These are phyloP conservation scores for Mechanitis messenoides DNA, from an alignment of 2,888 invertebrate species.

Conservation along the genomic window DNA sequence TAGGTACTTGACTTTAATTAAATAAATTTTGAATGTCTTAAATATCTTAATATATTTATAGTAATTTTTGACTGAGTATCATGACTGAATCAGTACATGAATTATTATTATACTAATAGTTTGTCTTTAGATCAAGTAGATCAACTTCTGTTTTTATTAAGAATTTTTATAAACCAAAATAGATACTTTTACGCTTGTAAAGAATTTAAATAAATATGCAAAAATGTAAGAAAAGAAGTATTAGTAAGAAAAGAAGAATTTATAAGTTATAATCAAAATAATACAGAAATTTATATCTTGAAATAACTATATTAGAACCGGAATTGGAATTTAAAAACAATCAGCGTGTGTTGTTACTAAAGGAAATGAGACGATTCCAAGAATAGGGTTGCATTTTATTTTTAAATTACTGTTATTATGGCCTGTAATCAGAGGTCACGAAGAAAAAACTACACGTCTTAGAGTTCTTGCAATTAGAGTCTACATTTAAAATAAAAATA, in stretches of 20 bases:
- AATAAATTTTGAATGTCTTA: too few relatives aligned
- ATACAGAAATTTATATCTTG: not conserved
- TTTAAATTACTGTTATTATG: conserved; percentile 59
- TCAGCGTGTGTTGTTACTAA: conserved; percentile 42
- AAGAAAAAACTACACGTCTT: conserved; percentile 34
- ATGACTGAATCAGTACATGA: too few relatives aligned
- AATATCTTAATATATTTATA: too few relatives aligned
- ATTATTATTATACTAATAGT: too few relatives aligned
- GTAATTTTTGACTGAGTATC: too few relatives aligned
- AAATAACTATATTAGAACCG: conserved; percentile 13
- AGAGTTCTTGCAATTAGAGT: conserved; percentile 23
- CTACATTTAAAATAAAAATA: conserved; percentile 34
- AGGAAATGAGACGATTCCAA: conserved; percentile 50
- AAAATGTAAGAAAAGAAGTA: too few relatives aligned
- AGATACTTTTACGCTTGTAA: too few relatives aligned
- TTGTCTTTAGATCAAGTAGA: too few relatives aligned
- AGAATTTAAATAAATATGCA: too few relatives aligned
- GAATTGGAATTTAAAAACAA: conserved; percentile 21
- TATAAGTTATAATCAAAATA: not conserved
- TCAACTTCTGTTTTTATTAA: too few relatives aligned
- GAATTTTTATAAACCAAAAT: too few relatives aligned
- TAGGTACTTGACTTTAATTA: too few relatives aligned
- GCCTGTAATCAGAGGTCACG: conserved; percentile 44
- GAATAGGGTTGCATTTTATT: conserved; percentile 49
- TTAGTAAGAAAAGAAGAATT: not conserved